These are phyloP conservation scores for Gobio occitaniae DNA, from an alignment of 2,797 vertebrate genomes.

Conservation along the genomic window DNA sequence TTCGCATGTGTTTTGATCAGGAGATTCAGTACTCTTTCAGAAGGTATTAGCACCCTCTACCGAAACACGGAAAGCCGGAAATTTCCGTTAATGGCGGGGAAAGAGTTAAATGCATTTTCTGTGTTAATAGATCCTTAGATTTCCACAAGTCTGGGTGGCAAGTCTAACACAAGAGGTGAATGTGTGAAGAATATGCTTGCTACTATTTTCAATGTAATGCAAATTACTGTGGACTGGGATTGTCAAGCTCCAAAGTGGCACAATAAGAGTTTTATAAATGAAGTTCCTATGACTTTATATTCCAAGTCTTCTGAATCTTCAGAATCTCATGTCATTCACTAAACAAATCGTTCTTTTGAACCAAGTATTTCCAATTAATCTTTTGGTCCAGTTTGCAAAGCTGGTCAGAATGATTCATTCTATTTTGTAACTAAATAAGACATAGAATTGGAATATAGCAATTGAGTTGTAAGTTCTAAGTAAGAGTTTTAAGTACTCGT, in stretches of 20 bases:
- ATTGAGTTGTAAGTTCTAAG: background rate
- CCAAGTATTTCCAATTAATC: background rate
- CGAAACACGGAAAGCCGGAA: too few relatives aligned
- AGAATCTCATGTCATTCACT: background rate
- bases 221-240: background rate
- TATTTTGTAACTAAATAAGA: background rate
- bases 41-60: too few relatives aligned
- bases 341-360: background rate
- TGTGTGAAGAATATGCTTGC: background rate
- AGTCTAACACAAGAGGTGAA: background rate
- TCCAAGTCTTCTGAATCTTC: background rate
- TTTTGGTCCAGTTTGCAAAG: background rate
- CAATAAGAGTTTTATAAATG: background rate
- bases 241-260: background rate
- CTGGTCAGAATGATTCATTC: background rate
- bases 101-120: too few relatives aligned
- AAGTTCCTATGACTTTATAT: background rate
- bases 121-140: background rate
- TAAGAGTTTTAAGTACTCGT: background rate
- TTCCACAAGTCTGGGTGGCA: background rate
- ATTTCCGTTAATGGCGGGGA: too few relatives aligned
- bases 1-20: too few relatives aligned
- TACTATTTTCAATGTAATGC: background rate
- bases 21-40: too few relatives aligned
- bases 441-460: background rate